These are phyloP conservation scores for Chaenodraco wilsoni DNA, from an alignment of 2,797 vertebrate species.

Conservation along the genomic window DNA sequence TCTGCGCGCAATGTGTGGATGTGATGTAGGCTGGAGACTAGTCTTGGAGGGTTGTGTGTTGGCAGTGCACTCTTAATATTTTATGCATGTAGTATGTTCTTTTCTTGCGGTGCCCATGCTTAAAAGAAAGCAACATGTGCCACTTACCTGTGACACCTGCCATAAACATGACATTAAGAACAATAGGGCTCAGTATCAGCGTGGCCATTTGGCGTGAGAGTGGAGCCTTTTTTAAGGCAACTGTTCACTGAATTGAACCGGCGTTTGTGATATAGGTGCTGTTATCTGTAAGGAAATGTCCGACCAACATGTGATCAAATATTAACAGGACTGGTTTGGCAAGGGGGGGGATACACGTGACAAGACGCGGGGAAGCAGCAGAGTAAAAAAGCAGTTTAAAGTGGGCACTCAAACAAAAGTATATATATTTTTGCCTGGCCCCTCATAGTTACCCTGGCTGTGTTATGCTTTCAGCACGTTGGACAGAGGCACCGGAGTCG, in stretches of 20 bases:
- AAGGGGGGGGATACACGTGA: slow-evolving; percentile 89
- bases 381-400: slow-evolving; percentile 84
- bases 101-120: slow-evolving; percentile 63
- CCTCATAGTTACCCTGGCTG: slow-evolving; percentile 82
- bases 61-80: slow-evolving; percentile 70
- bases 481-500: slow-evolving; percentile 92
- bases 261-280: slow-evolving; percentile 75
- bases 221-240: slow-evolving; percentile 41
- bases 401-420: slow-evolving; percentile 88
- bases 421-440: slow-evolving; percentile 80
- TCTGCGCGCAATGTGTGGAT: slow-evolving; percentile 77
- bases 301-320: slow-evolving; percentile 91
- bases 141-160: slow-evolving; percentile 75
- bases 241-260: slow-evolving; percentile 62
- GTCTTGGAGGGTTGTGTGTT: slow-evolving; percentile 73
- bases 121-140: slow-evolving; percentile 84
- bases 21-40: slow-evolving; percentile 58
- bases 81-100: slow-evolving; percentile 73
- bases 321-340: slow-evolving; percentile 90
- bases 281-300: slow-evolving; percentile 85
- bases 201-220: slow-evolving; percentile 67
- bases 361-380: slow-evolving; percentile 86
- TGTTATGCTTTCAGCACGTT: slow-evolving; percentile 92
- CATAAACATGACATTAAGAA: slow-evolving; percentile 70
- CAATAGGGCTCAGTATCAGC: slow-evolving; percentile 54